Conservation (phyloP, 2,113 vertebrate species). For the Catharus minimus region DNA sequence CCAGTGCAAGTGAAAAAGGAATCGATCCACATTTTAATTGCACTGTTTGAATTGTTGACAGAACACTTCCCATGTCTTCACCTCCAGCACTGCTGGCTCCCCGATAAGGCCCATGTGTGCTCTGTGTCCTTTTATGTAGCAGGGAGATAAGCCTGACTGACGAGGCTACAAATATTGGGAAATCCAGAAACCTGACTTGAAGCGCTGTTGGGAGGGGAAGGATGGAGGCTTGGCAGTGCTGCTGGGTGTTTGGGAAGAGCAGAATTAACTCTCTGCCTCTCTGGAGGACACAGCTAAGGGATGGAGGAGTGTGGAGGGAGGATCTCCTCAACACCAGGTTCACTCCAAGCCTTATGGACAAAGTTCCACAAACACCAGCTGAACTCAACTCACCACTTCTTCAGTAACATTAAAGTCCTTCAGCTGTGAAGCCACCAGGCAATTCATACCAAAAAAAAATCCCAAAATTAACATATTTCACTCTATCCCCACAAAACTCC, state of each 20-base stretch:
- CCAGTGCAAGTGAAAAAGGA: background rate
- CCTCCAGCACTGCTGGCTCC: background rate
- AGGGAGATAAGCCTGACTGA: conserved; percentile 60
- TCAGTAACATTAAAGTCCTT: background rate
- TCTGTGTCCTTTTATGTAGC: conserved; percentile 39
- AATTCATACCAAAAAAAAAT: background rate
- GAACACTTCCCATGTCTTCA: conserved; percentile 1
- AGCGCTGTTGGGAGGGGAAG: background rate
- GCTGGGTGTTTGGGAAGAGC: background rate
- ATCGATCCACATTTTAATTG: background rate
- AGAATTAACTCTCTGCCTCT: background rate
- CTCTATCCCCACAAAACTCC: accelerated
- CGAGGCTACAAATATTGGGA: conserved; percentile 59
- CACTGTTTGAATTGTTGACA: conserved; percentile 7
- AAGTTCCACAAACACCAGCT: background rate
- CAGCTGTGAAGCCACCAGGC: background rate
- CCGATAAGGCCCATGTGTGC: conserved; percentile 41
- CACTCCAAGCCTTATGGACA: background rate
- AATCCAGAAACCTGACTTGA: conserved; percentile 14
- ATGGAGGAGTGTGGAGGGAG: background rate
- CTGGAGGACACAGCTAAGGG: accelerated
- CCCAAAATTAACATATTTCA: background rate
- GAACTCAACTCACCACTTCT: background rate
- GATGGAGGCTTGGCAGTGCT: background rate
- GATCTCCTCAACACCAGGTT: background rate